Evolutionary conservation across 2,888 invertebrate genomes (phyloP), one percentile per base, ranked within the genome.

Genomic region (Noctua janthe): DNA sequence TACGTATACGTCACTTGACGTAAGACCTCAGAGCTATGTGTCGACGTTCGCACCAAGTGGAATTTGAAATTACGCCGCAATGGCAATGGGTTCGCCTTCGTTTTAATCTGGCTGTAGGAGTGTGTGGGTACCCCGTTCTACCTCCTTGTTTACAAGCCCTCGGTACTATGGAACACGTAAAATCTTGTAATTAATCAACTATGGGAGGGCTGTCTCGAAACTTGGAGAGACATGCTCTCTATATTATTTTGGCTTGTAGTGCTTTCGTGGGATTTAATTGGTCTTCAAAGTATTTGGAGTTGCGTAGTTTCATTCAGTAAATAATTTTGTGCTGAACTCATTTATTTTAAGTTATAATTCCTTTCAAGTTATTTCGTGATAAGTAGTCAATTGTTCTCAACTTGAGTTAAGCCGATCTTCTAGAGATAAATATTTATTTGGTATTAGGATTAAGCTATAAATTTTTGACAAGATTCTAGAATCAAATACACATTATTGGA

Each of bases 51-150:
- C 87, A 89, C 89, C 84, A 86, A 88, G 87, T 81, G 92, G 92
- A 93, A 93, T 93, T 92, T 88, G 88, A 89, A 92, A 93, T 93
- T 92, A 92, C 91, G 75, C 92, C 91, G 88, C 92, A 89, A 87
- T 82, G 80, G 90, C 85, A 91, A 91, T 88, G 90, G 90, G 83
- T 88, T 86, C 87, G 82, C 88, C 87, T 89, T 83, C 84, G 83
- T 90, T 91, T 91, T 92, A 91, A 91, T 91, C 89, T 90, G 86
- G 84, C 85, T 90, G 86, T 80, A 89, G 85, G 69, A 47, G 69
- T 47, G 59, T 15, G 59, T 15, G 29, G 69, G 76, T 76, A 80
- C 59, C 35, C 49, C 56, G 43, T 69, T 59, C 59, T 35, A 23
- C 43, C 76, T 17, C 49, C 81, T 83, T 83, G 78, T 81, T 71